A percentile compares a stretch with the other conserved stretches of the same genome.
Evolutionary conservation across 2,797 vertebrate genomes (phyloP).

Genomic region (Sorex maritimensis): DNA sequence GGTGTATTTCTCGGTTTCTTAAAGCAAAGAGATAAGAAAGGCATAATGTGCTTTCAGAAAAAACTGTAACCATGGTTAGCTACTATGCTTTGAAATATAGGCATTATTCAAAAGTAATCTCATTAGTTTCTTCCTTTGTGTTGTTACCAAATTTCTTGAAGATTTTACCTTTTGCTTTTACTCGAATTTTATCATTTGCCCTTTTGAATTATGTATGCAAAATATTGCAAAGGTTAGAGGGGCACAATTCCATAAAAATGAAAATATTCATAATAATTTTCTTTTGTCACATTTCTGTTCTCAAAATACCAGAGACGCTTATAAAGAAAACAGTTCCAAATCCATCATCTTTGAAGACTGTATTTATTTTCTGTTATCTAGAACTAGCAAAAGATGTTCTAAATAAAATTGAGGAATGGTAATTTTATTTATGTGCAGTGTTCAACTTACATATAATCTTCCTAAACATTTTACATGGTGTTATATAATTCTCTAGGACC

Average conservation of each 20-base stretch:
- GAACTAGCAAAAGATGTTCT: slow-evolving; percentile 1
- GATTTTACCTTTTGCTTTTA: no score
- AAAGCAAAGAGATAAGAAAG: neutral
- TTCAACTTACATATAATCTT: neutral
- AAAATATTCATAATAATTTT: no score
- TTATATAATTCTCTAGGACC: neutral
- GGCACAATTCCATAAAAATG: no score
- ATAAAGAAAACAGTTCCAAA: neutral
- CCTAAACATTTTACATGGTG: neutral
- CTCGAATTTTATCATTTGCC: no score
- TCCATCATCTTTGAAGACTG: neutral
- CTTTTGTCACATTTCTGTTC: neutral
- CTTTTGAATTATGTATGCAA: no score
- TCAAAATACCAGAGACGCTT: slow-evolving; percentile 37
- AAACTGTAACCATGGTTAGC: neutral
- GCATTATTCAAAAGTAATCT: slow-evolving; percentile 44
- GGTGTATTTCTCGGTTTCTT: neutral
- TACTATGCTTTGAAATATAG: neutral
- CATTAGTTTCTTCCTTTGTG: neutral
- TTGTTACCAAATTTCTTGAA: no score
- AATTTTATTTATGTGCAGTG: slow-evolving; percentile 1
- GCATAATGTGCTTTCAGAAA: neutral
- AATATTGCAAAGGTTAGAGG: no score
- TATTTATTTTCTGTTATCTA: neutral
- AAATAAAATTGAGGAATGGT: neutral